These are phyloP conservation scores for Montipora capricornis DNA, from an alignment of 64 coral and sea anemone genomes.

Conservation along the genomic window DNA sequence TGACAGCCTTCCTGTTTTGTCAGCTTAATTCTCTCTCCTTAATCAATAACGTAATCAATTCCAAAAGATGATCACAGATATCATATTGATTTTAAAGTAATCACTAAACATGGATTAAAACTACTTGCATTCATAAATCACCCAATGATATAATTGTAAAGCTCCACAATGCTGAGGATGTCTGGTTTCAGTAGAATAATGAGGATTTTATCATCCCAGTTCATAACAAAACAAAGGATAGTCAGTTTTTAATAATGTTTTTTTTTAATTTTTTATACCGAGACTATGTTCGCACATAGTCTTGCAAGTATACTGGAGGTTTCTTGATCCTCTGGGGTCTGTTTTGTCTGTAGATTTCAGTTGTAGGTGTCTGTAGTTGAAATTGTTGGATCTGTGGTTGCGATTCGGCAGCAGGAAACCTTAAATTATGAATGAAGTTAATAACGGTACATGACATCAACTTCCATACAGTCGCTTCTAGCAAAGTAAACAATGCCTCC, in stretches of 20 bases:
- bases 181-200: neutral
- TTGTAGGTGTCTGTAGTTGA: neutral
- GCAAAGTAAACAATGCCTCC: too few relatives aligned
- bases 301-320: neutral
- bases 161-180: neutral
- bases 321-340: neutral
- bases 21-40: neutral
- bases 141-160: neutral
- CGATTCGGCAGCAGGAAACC: neutral
- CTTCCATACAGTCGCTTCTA: too few relatives aligned
- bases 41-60: neutral
- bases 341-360: neutral
- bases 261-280: neutral
- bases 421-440: too few relatives aligned
- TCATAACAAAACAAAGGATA: neutral
- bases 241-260: neutral
- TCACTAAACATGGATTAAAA: too few relatives aligned
- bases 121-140: neutral
- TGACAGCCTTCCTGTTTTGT: neutral
- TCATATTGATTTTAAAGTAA: too few relatives aligned
- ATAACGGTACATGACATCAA: neutral
- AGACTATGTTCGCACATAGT: neutral
- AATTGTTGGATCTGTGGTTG: slow-evolving; percentile 5
- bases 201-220: neutral
- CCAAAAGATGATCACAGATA: too few relatives aligned